Evolutionary conservation across 1,140 invertebrate species (phyloP), one percentile per base, ranked within the genome.

Genomic region (Diorhabda carinulata): DNA sequence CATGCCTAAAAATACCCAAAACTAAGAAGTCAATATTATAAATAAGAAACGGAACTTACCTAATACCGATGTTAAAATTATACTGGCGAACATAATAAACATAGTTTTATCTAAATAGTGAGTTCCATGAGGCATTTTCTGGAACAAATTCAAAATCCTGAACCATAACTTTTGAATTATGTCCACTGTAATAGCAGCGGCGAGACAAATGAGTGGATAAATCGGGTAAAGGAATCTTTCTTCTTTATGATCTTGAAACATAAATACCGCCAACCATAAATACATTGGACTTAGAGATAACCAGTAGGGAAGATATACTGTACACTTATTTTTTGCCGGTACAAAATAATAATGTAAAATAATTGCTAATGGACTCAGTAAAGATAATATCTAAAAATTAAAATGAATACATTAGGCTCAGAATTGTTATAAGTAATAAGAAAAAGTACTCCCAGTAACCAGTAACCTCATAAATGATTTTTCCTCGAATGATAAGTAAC

Each of bases 151-250:
- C 78, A 87, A 84, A 2, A 92, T 74, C 40, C 89, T 86, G 77
- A 89, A 92, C 69, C 87, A 90, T 64, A 94, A 81, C 80, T 92
- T 92, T 82, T 95, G 91, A 57, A 92, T 72, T 56, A 88, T 86
- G 81, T 96, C 94, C 2, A 97, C 82, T 0, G 89, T 87, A 70
- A 98, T 87, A 6, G 96, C 94, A 0, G 92, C 95, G 73, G 88
- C 88, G 3, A 99, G 80, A 68, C 93, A 91, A 69, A 99, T 91
- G 78, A 98, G 84, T 43, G 95, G 95, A 84, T 98, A 99, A 5
- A 98, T 87, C 2, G 98, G 98, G 82, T 96, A 99, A n/a, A 99
- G 83, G 84, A 99, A 99, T 68, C 94, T 95, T 77, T 89, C 88
- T 76, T 89, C 88, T 76, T 89, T 99, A 78, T 99, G 98, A 6